phyloP scores from a whole-genome alignment of 2,113 vertebrate genomes.

The Neopipo cinnamomea region DNA sequence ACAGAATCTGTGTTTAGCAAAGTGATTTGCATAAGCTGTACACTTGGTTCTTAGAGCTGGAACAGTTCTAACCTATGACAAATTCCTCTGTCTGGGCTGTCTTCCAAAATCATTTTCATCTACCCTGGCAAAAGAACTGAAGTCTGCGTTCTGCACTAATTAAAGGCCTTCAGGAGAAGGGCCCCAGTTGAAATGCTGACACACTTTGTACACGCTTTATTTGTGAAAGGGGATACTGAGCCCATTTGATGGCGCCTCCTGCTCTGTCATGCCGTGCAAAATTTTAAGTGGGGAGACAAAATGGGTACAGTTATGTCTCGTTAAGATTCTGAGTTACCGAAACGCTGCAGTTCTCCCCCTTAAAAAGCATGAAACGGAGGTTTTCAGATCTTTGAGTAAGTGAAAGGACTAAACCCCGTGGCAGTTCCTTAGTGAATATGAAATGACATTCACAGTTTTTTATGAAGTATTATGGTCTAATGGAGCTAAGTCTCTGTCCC shows the following conservation, averaged over 20 bases:
- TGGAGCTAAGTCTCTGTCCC: neutral
- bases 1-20: constrained; percentile 76
- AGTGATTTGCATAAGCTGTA: constrained; percentile 79
- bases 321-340: constrained; percentile 20
- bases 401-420: neutral
- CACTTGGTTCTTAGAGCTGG: constrained; percentile 80
- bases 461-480: neutral
- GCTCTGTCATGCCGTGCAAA: constrained; percentile 55
- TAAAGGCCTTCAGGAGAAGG: constrained; percentile 83
- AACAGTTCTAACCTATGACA: constrained; percentile 84
- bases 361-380: neutral
- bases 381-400: neutral
- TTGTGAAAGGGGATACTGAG: constrained; percentile 75
- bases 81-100: constrained; percentile 87
- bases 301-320: constrained; percentile 51
- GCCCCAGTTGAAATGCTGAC: constrained; percentile 80
- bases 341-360: neutral
- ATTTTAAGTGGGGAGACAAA: constrained; percentile 64
- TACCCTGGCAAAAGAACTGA: constrained; percentile 84
- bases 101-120: constrained; percentile 83
- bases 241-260: constrained; percentile 74
- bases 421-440: neutral
- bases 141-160: constrained; percentile 90
- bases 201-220: constrained; percentile 82
- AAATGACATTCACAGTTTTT: neutral